phyloP scores from a whole-genome alignment of 2,888 invertebrate species.

The Neocrepidodera transversa region DNA sequence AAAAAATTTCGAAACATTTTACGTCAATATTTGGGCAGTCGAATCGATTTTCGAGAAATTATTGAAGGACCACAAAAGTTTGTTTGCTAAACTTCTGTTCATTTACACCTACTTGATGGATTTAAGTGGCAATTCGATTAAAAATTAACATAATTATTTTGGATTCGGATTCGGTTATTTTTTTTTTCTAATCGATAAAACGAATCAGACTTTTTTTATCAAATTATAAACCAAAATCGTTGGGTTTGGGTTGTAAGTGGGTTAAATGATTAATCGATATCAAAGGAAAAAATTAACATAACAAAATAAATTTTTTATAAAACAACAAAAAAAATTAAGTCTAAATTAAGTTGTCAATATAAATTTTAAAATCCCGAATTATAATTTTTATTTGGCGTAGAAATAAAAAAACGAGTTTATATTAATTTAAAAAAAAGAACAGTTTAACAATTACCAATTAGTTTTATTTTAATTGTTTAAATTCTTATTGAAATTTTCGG shows the following conservation, averaged over 20 bases:
- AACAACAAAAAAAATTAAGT: background rate
- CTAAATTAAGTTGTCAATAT: slow-evolving; percentile 15
- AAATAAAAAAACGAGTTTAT: too few species aligned
- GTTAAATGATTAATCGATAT: slow-evolving; percentile 6
- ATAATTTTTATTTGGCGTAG: background rate
- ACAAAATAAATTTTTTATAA: background rate
- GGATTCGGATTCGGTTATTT: background rate
- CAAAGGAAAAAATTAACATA: slow-evolving; percentile 14
- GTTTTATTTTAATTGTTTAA: too few species aligned
- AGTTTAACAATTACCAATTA: too few species aligned
- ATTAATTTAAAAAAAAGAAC: too few species aligned
- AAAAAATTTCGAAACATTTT: background rate
- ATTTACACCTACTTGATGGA: background rate
- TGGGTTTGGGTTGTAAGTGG: background rate
- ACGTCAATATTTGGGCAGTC: background rate
- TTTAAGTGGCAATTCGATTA: background rate
- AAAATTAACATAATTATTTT: slow-evolving; percentile 4
- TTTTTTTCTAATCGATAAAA: background rate
- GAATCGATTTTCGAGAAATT: background rate
- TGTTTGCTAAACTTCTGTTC: background rate
- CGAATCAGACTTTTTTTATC: background rate
- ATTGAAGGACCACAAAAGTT: too few species aligned
- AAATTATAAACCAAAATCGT: background rate
- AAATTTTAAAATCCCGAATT: background rate
- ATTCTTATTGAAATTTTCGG: too few species aligned